Conservation (phyloP, 2,888 invertebrate genomes). For the Campaea margaritaria region DNA sequence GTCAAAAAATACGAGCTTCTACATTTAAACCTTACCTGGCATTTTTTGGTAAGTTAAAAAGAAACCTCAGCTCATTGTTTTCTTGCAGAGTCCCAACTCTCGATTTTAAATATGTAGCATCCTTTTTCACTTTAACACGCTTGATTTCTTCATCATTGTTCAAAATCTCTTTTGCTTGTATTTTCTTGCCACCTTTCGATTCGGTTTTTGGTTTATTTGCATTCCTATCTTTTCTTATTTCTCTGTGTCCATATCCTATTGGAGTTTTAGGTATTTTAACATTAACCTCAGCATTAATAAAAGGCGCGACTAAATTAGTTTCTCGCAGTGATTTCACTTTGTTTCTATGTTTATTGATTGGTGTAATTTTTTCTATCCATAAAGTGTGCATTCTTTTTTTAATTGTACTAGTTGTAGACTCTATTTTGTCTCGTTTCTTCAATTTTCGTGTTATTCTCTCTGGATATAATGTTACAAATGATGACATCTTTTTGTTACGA, state of each 20-base stretch:
- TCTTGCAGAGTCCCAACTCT: neutral
- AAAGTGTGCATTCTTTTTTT: slow-evolving; percentile 14
- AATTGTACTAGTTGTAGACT: slow-evolving; percentile 11
- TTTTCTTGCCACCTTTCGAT: neutral
- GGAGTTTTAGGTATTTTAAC: neutral
- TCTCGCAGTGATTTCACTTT: neutral
- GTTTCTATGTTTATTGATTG: slow-evolving; percentile 10
- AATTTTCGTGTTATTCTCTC: slow-evolving; percentile 17
- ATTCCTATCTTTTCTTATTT: too few relatives aligned
- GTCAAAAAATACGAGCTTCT: too few relatives aligned
- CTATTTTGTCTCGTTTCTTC: slow-evolving; percentile 17
- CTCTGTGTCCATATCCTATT: neutral
- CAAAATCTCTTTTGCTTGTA: neutral
- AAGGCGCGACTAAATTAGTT: too few relatives aligned
- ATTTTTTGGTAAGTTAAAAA: neutral
- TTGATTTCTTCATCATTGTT: neutral
- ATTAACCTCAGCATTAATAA: neutral
- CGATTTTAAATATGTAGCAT: neutral
- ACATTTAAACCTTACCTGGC: neutral
- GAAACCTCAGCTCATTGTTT: neutral
- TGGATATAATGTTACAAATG: slow-evolving; percentile 34
- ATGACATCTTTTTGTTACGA: slow-evolving; percentile 5
- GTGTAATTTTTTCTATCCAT: slow-evolving; percentile 21
- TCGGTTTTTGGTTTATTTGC: neutral
- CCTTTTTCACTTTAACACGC: neutral